These are phyloP conservation scores for Oncorhynchus gorbuscha DNA, from an alignment of 2,113 vertebrate species.

Conservation along the genomic window DNA sequence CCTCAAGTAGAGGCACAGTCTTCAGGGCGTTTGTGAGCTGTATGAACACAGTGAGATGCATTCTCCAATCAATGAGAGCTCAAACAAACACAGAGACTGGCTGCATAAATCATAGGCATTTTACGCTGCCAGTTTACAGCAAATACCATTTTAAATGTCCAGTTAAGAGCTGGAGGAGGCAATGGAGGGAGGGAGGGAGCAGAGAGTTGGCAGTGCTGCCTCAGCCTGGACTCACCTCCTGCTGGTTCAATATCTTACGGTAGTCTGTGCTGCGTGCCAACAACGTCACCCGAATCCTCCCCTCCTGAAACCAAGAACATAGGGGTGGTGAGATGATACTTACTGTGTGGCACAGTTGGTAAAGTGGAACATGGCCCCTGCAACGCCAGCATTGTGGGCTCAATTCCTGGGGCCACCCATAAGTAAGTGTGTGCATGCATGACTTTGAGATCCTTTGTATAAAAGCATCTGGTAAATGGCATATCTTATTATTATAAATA, in stretches of 20 bases:
- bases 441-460: too few species aligned
- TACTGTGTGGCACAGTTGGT: not conserved
- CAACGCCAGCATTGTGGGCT: too few species aligned
- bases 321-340: not conserved
- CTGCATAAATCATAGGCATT: slow-evolving; percentile 59
- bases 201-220: not conserved
- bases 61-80: slow-evolving; percentile 61
- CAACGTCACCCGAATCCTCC: slow-evolving; percentile 91
- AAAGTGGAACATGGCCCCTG: too few species aligned
- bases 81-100: slow-evolving; percentile 46
- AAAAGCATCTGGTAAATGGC: too few species aligned
- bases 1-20: slow-evolving; percentile 85
- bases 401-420: too few species aligned
- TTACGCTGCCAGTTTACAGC: slow-evolving; percentile 52
- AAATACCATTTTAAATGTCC: slow-evolving; percentile 68
- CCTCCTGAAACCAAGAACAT: slow-evolving; percentile 76
- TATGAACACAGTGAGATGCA: slow-evolving; percentile 53
- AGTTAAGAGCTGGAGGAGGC: slow-evolving; percentile 49
- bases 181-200: not conserved
- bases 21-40: slow-evolving; percentile 92
- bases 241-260: slow-evolving; percentile 91
- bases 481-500: too few species aligned
- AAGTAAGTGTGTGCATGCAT: too few species aligned
- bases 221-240: slow-evolving; percentile 78
- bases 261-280: slow-evolving; percentile 93